Evolutionary conservation across 1,140 invertebrate genomes (phyloP).

Genomic region (Condylostylus longicornis): DNA sequence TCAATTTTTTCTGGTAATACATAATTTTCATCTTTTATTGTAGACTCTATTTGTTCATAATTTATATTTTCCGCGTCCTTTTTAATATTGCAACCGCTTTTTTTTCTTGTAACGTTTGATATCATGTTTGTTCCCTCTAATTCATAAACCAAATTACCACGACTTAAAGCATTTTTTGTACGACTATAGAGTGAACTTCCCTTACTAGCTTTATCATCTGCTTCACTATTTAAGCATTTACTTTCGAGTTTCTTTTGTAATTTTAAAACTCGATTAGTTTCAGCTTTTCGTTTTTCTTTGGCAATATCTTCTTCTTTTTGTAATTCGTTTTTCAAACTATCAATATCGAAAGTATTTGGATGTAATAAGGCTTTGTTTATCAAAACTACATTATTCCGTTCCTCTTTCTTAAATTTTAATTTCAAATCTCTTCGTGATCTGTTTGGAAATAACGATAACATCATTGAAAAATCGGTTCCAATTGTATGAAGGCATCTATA

Average conservation of each 20-base stretch:
- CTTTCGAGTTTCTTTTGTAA: slow-evolving; percentile 15
- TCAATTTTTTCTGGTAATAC: background rate
- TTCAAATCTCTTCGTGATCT: slow-evolving; percentile 66
- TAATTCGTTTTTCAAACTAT: slow-evolving; percentile 32
- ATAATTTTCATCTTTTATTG: background rate
- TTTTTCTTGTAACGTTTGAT: no score
- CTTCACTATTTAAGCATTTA: slow-evolving; percentile 11
- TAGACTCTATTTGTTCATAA: background rate
- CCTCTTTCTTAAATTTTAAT: slow-evolving; percentile 40
- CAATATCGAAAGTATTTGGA: slow-evolving; percentile 33
- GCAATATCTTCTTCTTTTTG: slow-evolving; percentile 27
- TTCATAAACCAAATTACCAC: background rate
- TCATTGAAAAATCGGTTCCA: slow-evolving; percentile 79
- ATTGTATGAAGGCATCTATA: slow-evolving; percentile 74
- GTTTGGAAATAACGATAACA: slow-evolving; percentile 66
- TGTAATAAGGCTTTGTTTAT: slow-evolving; percentile 34
- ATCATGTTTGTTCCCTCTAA: no score
- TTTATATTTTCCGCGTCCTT: background rate
- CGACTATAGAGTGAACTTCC: slow-evolving; percentile 1
- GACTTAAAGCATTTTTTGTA: background rate
- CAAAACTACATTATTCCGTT: slow-evolving; percentile 29
- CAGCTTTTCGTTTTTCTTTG: slow-evolving; percentile 12
- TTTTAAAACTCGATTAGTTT: slow-evolving; percentile 21
- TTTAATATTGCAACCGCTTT: no score
- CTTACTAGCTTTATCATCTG: slow-evolving; percentile 14